These are phyloP conservation scores for Dryobota labecula DNA, from an alignment of 2,888 invertebrate species.

Conservation along the genomic window DNA sequence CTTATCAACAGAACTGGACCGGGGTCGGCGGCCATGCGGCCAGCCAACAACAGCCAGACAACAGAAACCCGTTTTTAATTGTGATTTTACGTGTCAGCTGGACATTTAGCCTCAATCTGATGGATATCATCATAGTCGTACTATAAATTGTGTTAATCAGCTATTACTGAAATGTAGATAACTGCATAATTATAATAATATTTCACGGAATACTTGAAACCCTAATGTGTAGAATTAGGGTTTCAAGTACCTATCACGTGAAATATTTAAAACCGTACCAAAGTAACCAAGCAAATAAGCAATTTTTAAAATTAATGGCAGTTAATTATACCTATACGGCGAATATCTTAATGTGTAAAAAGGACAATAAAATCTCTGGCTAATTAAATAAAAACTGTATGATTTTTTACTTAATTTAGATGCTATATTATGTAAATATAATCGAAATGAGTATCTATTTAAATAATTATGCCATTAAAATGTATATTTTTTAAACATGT, in stretches of 20 bases:
- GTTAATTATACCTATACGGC: conserved; percentile 1
- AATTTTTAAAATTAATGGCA: not conserved
- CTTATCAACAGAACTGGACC: conserved; percentile 78
- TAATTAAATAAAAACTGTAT: conserved; percentile 8
- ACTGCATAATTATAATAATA: too few relatives aligned
- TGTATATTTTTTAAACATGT: conserved; percentile 23
- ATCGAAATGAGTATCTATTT: not conserved
- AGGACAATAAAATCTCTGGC: not conserved
- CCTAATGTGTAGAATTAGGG: too few relatives aligned
- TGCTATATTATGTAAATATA: conserved; percentile 24
- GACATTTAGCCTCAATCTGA: conserved; percentile 24
- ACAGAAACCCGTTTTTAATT: conserved; percentile 61
- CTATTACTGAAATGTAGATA: not conserved
- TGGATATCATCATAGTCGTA: conserved; percentile 12
- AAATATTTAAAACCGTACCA: not conserved
- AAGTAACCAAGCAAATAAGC: not conserved
- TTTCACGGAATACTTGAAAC: too few relatives aligned
- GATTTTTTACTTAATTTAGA: conserved; percentile 19
- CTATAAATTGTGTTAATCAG: conserved; percentile 15
- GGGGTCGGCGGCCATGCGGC: conserved; percentile 68
- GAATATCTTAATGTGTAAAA: not conserved
- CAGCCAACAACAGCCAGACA: conserved; percentile 50
- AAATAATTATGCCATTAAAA: conserved; percentile 31
- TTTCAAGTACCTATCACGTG: conserved; percentile 1
- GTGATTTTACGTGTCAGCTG: conserved; percentile 59